Conservation (phyloP, 1,140 invertebrate genomes). For the Coelopa frigida region DNA sequence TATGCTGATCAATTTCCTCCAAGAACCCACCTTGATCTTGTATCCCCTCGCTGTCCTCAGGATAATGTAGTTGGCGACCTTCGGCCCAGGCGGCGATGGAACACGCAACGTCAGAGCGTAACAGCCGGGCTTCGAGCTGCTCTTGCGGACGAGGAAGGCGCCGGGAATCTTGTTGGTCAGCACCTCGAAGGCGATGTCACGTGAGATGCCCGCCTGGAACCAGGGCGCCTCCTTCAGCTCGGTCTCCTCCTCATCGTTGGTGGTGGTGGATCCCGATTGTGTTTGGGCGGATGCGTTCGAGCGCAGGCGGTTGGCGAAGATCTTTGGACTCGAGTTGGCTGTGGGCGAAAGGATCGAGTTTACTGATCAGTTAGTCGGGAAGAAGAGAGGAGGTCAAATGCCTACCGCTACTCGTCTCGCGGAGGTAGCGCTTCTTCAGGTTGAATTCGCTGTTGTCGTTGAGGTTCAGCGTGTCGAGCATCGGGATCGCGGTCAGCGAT, state of each 20-base stretch:
- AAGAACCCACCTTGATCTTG: constrained; percentile 79
- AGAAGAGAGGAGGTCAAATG: background rate
- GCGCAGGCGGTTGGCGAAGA: constrained; percentile 45
- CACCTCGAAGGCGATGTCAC: constrained; percentile 88
- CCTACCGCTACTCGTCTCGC: constrained; percentile 39
- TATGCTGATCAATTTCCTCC: background rate
- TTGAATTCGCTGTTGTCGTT: constrained; percentile 42
- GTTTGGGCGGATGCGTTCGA: constrained; percentile 21
- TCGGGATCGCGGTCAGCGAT: constrained; percentile 36
- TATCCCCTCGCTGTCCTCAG: constrained; percentile 82
- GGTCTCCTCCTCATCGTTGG: constrained; percentile 58
- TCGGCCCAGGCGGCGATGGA: constrained; percentile 81
- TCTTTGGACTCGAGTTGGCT: constrained; percentile 41
- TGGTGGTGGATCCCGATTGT: constrained; percentile 24
- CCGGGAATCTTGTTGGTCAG: constrained; percentile 85
- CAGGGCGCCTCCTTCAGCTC: constrained; percentile 79
- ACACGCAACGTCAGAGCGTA: constrained; percentile 91
- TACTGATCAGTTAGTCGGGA: background rate
- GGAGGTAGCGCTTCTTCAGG: constrained; percentile 37
- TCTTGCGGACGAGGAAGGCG: constrained; percentile 89
- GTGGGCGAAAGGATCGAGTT: background rate
- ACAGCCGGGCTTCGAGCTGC: constrained; percentile 87
- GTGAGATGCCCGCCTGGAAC: constrained; percentile 92
- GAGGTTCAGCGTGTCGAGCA: constrained; percentile 36
- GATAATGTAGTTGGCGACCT: constrained; percentile 93